Evolutionary conservation across 2,888 invertebrate species (phyloP).

Genomic region (Halictus quadricinctus): DNA sequence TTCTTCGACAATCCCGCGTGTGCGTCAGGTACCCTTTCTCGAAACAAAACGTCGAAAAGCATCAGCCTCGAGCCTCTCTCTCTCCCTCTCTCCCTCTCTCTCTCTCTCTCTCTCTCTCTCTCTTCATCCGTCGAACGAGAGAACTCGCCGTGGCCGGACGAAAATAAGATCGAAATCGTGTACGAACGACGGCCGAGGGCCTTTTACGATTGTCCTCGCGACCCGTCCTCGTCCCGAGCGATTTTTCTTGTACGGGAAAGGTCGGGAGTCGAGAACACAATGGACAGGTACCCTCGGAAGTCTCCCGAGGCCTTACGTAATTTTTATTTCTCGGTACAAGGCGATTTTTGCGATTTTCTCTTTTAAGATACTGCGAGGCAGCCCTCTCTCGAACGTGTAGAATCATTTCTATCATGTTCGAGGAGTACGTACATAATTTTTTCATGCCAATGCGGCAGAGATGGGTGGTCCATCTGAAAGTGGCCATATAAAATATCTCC

Average conservation of each 20-base stretch:
- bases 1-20: conserved; percentile 54
- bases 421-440: not conserved
- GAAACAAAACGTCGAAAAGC: conserved; percentile 46
- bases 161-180: conserved; percentile 49
- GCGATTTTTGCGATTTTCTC: conserved; percentile 12
- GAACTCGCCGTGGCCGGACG: not conserved
- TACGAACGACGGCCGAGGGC: conserved; percentile 18
- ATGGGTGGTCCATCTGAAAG: too few species aligned
- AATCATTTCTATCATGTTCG: too few species aligned
- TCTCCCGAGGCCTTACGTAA: conserved; percentile 39
- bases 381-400: too few species aligned
- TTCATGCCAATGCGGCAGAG: not conserved
- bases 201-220: conserved; percentile 42
- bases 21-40: conserved; percentile 55
- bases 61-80: conserved; percentile 31
- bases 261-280: conserved; percentile 39
- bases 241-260: conserved; percentile 43
- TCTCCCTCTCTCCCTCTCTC: not conserved
- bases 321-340: conserved; percentile 25
- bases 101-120: not conserved
- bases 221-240: conserved; percentile 19
- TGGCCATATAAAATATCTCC: too few species aligned
- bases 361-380: not conserved
- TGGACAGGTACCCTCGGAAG: conserved; percentile 18
- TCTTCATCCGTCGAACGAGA: too few species aligned